A percentile compares a stretch with the other conserved stretches of the same genome.
These are phyloP conservation scores for Hypomesus transpacificus DNA, from an alignment of 2,113 vertebrate species.

Conservation along the genomic window DNA sequence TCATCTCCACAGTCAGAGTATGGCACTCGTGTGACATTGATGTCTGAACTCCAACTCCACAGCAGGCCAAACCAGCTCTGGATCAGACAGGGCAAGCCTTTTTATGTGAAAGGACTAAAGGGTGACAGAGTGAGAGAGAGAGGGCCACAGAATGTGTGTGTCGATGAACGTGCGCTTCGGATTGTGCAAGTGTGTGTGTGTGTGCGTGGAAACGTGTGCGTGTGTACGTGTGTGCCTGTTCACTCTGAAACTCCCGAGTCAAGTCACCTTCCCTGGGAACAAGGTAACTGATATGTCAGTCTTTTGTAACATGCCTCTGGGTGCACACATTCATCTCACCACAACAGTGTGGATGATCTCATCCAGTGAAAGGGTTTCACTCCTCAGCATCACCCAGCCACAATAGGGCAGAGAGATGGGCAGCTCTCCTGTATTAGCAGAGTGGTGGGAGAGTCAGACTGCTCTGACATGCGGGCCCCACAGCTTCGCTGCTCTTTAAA, in stretches of 20 bases:
- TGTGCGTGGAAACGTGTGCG: background rate
- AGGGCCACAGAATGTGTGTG: too few relatives aligned
- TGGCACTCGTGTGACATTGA: too few relatives aligned
- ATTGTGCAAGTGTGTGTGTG: background rate
- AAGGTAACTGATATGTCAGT: slow-evolving; percentile 28
- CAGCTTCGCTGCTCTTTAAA: background rate
- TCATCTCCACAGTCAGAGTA: too few relatives aligned
- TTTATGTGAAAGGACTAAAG: too few relatives aligned
- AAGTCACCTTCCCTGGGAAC: slow-evolving; percentile 27
- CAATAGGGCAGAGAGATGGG: background rate
- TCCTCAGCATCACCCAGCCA: background rate
- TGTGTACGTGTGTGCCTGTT: background rate
- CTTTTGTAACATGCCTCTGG: background rate
- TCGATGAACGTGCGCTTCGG: too few relatives aligned
- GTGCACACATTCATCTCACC: slow-evolving; percentile 26
- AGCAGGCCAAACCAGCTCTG: too few relatives aligned
- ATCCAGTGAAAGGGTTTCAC: background rate
- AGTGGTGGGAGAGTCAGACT: background rate
- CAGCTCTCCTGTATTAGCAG: background rate
- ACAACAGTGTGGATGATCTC: slow-evolving; percentile 27
- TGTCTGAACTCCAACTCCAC: too few relatives aligned
- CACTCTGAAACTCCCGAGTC: background rate
- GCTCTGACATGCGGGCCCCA: background rate
- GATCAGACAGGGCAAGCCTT: too few relatives aligned
- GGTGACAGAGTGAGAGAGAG: too few relatives aligned